Base-by-base conservation (phyloP, 2,888 invertebrate genomes). In the Rhyacophila evoluta region DNA sequence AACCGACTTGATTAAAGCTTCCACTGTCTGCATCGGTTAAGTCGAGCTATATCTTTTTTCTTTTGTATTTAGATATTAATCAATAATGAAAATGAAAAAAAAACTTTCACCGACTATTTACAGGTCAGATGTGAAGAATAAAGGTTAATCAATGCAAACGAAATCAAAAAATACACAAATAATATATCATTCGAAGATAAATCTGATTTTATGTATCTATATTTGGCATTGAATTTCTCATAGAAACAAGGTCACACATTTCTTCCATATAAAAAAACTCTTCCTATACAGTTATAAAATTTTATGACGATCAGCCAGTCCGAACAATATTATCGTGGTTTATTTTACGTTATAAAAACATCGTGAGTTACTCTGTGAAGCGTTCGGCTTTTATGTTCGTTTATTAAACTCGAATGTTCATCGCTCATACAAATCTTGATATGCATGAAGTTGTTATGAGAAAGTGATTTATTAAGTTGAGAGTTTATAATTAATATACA, bases 401-500 rank as follows among this genome's bases (percentile, higher is more conserved):
- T 55, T 55, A 19, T 19, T 19, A 55, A 19, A 55, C 19, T 10
- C 55, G 55, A 55, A 19, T 55, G 25, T 10, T 39, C 15, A 39
- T 12, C 19, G 25, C 12, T 2, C 55, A 19, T 55, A 55, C 25
- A 55, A 15, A 55, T 55, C 55, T 55, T 55, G 55, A 55, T 55
- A 19, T 19, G 8, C 19, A 55, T 19, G 10, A 19, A 55, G 55
- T 19, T 5, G 19, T 55, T 19, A 55, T 55, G 19, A 25, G 55
- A 55, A 55, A 55, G 55, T 55, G 55, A 55, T 55, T 55, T 55
- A 55, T 55, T 25, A 19, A 55, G 55, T 55, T 55, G 55, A 41
- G 6, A 55, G 55, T 55, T 10, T 55, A 55, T 19, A 55, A 55
- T 55, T 55, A 55, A 55, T 55, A 19, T 19, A 55, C 25, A 55